Conservation (phyloP, 2,113 vertebrate genomes). For the Myrmophylax atrothorax region DNA sequence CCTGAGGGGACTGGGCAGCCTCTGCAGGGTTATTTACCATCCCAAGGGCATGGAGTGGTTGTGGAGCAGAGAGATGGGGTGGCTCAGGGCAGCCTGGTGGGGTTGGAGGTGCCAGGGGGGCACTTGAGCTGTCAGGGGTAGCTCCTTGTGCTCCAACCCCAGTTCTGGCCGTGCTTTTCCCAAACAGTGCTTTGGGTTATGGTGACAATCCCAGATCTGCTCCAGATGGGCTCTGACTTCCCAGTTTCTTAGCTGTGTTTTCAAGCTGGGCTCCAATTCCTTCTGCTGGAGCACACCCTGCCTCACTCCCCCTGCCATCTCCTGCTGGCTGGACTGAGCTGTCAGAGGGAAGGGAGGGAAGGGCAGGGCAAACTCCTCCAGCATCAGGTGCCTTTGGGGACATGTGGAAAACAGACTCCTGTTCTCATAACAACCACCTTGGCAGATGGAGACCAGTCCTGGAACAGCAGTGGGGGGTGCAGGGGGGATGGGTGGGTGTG, state of each 20-base stretch:
- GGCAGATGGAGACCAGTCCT: not conserved
- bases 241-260: not conserved
- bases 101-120: not conserved
- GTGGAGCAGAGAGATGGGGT: not conserved
- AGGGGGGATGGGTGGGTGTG: not conserved
- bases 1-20: not conserved
- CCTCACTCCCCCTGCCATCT: not conserved
- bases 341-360: not conserved
- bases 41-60: rapidly evolving
- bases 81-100: not conserved
- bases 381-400: not conserved
- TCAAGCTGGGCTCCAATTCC: not conserved
- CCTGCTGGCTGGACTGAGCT: not conserved
- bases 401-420: not conserved
- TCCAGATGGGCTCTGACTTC: not conserved
- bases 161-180: not conserved
- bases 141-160: not conserved
- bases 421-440: not conserved
- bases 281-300: not conserved
- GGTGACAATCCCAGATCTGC: not conserved
- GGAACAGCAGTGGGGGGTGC: not conserved
- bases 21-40: not conserved
- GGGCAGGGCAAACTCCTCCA: not conserved
- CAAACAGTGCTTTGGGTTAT: not conserved
- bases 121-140: not conserved